Evolutionary conservation across 1,140 invertebrate genomes (phyloP).

Genomic region (Homalodisca vitripennis): DNA sequence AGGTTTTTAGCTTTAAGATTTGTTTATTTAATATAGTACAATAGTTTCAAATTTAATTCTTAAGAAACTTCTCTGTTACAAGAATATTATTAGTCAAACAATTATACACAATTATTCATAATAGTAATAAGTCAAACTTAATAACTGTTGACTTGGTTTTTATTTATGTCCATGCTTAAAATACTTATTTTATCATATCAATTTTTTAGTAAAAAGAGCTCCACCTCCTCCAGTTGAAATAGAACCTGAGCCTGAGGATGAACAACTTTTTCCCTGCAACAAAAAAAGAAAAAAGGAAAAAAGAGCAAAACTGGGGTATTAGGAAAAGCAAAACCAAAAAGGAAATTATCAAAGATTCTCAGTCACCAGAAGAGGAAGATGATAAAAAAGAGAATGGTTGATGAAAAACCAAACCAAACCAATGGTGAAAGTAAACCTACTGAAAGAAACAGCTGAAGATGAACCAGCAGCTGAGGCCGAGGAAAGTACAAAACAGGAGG

Average conservation of each 20-base stretch:
- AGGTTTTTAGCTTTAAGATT: too few species aligned
- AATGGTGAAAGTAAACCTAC: slow-evolving; percentile 40
- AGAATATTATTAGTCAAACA: too few species aligned
- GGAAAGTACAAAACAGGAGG: slow-evolving; percentile 27
- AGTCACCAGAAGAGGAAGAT: not conserved
- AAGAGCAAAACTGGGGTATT: slow-evolving; percentile 31
- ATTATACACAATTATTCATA: too few species aligned
- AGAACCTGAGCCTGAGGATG: slow-evolving; percentile 29
- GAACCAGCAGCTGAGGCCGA: slow-evolving; percentile 22
- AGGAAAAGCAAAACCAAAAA: slow-evolving; percentile 33
- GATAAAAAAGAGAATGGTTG: not conserved
- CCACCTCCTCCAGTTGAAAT: slow-evolving; percentile 18
- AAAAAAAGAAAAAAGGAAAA: slow-evolving; percentile 35
- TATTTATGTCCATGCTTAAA: not conserved
- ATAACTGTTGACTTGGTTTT: too few species aligned
- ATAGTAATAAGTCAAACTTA: too few species aligned
- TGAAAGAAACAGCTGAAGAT: slow-evolving; percentile 44
- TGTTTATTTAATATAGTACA: too few species aligned
- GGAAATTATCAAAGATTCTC: slow-evolving; percentile 11
- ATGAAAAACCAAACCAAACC: slow-evolving; percentile 28
- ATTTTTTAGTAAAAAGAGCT: slow-evolving; percentile 19
- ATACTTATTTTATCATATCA: not conserved
- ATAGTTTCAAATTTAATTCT: too few species aligned
- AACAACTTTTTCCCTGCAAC: slow-evolving; percentile 13
- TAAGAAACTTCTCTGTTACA: too few species aligned